Base-by-base conservation (phyloP, 2,797 vertebrate species). In the Rhadinocentrus ornatus region DNA sequence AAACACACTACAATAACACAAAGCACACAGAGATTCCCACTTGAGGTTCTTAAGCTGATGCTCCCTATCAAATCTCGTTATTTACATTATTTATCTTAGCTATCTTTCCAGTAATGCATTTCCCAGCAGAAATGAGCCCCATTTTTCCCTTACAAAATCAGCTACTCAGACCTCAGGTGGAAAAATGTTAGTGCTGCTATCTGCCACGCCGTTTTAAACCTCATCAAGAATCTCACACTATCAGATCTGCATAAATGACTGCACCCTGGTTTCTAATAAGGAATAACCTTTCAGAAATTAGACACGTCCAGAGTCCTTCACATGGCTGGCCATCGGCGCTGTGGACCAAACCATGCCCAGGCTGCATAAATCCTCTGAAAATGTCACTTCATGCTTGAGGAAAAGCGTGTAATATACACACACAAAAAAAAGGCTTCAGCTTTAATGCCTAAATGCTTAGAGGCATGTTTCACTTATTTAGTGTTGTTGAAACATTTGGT, bases 331-430 rank as follows among this genome's bases (percentile, higher is more conserved):
- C 91, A 79, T 66, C 77, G 73, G 92, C 85, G 67, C 68, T 53
- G 69, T 80, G 87, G 82, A 85, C 84, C 78, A 80, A 81, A 85
- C 81, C 81, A 89, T 86, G 86, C 82, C 86, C 84, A 81, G 44
- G 66, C 88, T 69, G 82, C 84, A 90, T 84, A 91, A 90, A 90
- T 84, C 88, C 85, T 91, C 81, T 91, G 78, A 79, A 92, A 93
- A 93, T 93, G 92, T 92, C 91, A 92, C 90, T 90, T 93, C 87
- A 92, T 92, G 92, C 89, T 93, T 84, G 63, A 66, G 66, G 71
- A 54, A 32, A 73, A 55, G 56, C 35, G 56, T 66, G 63, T 73
- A 73, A 73, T 61, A n/a, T n/a, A n/a, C n/a, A n/a, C n/a, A 66
- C 71, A 86, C 56, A 69, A 70, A 53, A 20, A 77, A 73, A 83